Base-by-base conservation (phyloP, 2,797 vertebrate genomes). In the Chelmon rostratus region DNA sequence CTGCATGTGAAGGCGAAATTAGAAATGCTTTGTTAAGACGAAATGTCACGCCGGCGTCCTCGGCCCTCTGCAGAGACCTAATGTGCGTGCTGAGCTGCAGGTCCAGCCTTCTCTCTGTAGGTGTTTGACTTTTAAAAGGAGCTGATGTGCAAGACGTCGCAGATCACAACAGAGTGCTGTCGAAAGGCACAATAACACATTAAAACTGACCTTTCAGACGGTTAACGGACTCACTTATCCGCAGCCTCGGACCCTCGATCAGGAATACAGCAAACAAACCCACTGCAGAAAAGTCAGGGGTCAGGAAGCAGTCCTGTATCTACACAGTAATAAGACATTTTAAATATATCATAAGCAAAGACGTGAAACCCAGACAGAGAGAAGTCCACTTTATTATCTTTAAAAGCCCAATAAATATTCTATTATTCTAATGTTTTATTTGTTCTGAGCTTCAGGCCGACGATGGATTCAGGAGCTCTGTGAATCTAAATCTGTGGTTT, bases 121-220 rank as follows among this genome's bases (percentile, higher is more conserved):
- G 46, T 63, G 62, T 53, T 67, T 71, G 21, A 42, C 71, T 37
- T 42, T 68, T 64, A 53, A 68, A 57, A 77, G 65, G 58, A 78
- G 53, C 59, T 35, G 49, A 67, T 53, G 54, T 38, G 33, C 6
- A 1, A 28, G 9, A 42, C n/a, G 53, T 35, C 65, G 54, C 66
- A 46, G 69, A 50, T 74, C 58, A 23, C 31, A 1, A 3, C 67
- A 37, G 64, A 65, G 50, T 10, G 81, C 50, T 7, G 62, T 10
- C 1, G 5, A 42, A 57, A 38, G n/a, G 49, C 57, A 72, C 73
- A 79, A 56, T 23, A 44, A 65, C 54, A 62, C 69, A 69, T 66
- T 73, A 77, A n/a, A 42, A 38, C 3, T 56, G 78, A 73, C 46
- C 69, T 72, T 80, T 44, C 0, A 42, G 31, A 4, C 38, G 0